Evolutionary conservation across 2,888 invertebrate species (phyloP), one percentile per base, ranked within the genome.

Genomic region (Ennomos quercinarius): DNA sequence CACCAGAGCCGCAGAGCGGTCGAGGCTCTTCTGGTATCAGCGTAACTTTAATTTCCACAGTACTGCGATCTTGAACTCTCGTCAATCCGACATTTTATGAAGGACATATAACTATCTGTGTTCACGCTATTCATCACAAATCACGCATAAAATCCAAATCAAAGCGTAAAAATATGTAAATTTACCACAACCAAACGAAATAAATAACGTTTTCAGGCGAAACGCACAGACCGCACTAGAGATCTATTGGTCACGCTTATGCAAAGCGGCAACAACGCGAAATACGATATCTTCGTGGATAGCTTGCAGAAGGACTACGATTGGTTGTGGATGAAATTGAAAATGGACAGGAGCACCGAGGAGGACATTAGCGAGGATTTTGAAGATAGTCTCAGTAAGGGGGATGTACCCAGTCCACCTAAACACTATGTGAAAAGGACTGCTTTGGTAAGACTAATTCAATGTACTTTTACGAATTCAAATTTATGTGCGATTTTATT

Each of bases 361-460:
- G 73, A 80, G 8, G 79, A 84, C 66, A 68, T 87, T 43, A 86
- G 88, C 64, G 88, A 90, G 54, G 88, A 89, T 65, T 89, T 91
- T 34, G 91, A 93, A 47, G 93, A 93, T 66, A 88, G 89, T 66
- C 86, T 94, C 42, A 93, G 93, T 55, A 80, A 87, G 54, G 94
- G 94, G 41, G 93, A 94, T 67, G 93, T 95, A 61, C 95, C 95
- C 1, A 78, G 93, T 63, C 76, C 93, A 49, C 94, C 94, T 0
- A 87, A 90, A 5, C 91, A 94, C 71, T 93, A 94, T 75, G 93
- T 94, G 9, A 80, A 83, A 37, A 86, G 95, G 64, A 68, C 67
- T n/a, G 74, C 76, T 58, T 80, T 93, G 83, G 95, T 95, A 82
- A 86, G 85, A 27, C 27, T 27, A 27, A 27, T 27, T 27, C 27